Conservation (phyloP, 2,888 invertebrate species). For the Bimastos eiseni region DNA sequence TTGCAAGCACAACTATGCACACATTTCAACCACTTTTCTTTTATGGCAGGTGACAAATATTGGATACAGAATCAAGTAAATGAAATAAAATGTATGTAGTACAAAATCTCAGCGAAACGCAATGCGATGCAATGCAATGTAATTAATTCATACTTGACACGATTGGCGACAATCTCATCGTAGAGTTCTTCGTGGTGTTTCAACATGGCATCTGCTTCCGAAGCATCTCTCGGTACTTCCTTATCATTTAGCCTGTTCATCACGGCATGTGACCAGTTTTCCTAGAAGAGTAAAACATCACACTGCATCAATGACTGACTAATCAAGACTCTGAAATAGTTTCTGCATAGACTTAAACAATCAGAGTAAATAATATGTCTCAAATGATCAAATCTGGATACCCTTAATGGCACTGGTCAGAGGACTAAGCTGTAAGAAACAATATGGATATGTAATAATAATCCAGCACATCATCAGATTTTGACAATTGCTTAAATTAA, state of each 20-base stretch:
- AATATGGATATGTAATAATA: too few species aligned
- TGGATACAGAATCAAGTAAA: not conserved
- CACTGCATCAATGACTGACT: not conserved
- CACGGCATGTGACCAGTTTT: conserved; percentile 44
- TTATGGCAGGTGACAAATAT: not conserved
- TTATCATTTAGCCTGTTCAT: conserved; percentile 53
- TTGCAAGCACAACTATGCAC: not conserved
- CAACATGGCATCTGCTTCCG: conserved; percentile 83
- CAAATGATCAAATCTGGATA: not conserved
- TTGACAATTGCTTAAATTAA: not conserved
- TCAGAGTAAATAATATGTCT: not conserved
- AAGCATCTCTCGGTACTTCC: conserved; percentile 68
- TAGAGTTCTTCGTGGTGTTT: conserved; percentile 88
- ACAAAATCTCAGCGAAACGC: not conserved
- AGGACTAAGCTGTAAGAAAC: too few species aligned
- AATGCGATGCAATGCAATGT: not conserved
- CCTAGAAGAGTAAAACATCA: conserved; percentile 31
- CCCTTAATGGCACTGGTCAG: not conserved
- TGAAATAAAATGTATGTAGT: not conserved
- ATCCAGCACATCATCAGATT: not conserved
- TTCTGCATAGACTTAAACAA: not conserved
- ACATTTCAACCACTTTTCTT: not conserved
- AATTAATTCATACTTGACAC: conserved; percentile 72
- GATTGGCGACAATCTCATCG: conserved; percentile 86
- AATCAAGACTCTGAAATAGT: not conserved